Conservation (phyloP, 2,113 vertebrate species). For the Heloderma charlesbogerti region DNA sequence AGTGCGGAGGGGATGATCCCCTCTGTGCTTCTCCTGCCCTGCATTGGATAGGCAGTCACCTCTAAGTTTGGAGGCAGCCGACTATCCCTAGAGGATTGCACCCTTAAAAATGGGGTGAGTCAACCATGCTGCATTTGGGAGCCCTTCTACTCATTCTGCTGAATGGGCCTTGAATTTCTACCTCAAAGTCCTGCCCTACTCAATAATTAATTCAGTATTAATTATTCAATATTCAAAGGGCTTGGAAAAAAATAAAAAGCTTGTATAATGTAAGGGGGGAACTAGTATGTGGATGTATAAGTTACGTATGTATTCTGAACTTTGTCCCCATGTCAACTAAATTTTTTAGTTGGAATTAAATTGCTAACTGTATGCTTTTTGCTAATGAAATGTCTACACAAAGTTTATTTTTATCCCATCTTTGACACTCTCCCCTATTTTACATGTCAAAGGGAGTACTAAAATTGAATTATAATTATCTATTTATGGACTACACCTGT, state of each 20-base stretch:
- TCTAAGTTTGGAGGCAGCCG: too few species aligned
- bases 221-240: background rate
- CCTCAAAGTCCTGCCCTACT: background rate
- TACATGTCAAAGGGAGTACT: background rate
- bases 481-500: background rate
- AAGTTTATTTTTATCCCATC: background rate
- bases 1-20: too few species aligned
- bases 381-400: background rate
- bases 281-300: background rate
- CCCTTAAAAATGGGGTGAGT: too few species aligned
- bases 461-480: slow-evolving; percentile 7
- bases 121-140: too few species aligned
- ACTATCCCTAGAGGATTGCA: too few species aligned
- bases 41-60: too few species aligned
- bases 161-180: too few species aligned
- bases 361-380: background rate
- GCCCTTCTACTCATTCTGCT: too few species aligned
- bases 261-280: background rate
- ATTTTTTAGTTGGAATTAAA: too few species aligned
- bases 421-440: background rate
- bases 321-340: background rate
- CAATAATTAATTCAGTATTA: background rate
- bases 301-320: background rate
- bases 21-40: too few species aligned
- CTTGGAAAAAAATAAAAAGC: background rate